Evolutionary conservation across 2,113 vertebrate genomes (phyloP).

Genomic region (Colaptes auratus): DNA sequence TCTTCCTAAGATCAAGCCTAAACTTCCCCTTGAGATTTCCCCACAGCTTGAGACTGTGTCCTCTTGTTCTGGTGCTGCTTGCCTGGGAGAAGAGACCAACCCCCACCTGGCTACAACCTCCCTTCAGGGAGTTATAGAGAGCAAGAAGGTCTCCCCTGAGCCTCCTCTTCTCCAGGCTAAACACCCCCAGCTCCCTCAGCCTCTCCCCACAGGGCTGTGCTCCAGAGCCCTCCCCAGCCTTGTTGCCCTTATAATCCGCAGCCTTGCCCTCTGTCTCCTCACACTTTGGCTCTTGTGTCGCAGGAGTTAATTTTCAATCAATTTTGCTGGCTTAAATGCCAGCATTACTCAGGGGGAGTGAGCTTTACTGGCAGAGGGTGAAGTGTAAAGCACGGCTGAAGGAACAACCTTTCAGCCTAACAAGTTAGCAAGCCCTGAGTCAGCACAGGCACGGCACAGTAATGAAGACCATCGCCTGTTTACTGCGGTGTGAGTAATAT

Average conservation of each 20-base stretch:
- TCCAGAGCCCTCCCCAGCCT: too few species aligned
- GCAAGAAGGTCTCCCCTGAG: too few species aligned
- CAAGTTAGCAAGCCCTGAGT: constrained; percentile 25
- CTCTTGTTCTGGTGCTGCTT: too few species aligned
- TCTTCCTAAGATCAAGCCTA: too few species aligned
- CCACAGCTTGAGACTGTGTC: too few species aligned
- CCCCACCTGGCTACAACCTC: too few species aligned
- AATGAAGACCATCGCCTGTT: background rate
- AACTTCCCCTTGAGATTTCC: too few species aligned
- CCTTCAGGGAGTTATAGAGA: too few species aligned
- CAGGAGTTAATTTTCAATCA: background rate
- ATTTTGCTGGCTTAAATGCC: background rate
- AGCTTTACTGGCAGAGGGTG: background rate
- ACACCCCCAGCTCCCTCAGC: too few species aligned
- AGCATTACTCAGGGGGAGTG: background rate
- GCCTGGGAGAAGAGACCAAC: too few species aligned
- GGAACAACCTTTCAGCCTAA: background rate
- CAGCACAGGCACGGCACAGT: background rate
- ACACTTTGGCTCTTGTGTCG: background rate
- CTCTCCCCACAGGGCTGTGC: too few species aligned
- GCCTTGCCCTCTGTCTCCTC: background rate
- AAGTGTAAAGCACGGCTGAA: background rate
- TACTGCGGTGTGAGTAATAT: constrained; percentile 31
- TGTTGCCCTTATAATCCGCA: background rate
- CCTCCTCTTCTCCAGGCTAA: too few species aligned